Base-by-base conservation (phyloP, 2,113 vertebrate genomes). In the Anser cygnoides region DNA sequence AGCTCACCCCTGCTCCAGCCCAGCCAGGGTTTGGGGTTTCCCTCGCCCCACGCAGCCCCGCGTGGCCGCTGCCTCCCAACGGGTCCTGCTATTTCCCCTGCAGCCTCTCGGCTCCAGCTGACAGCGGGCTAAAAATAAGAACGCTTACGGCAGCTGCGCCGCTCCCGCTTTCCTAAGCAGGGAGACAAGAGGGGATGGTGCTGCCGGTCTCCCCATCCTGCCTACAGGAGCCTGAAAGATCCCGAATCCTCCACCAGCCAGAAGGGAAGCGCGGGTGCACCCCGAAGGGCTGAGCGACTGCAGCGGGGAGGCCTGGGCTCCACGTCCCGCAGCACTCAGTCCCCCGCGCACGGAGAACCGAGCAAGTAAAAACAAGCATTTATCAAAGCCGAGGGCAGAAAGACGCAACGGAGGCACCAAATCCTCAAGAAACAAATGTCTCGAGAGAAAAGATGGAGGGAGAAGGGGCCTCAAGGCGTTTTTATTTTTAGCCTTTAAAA, bases 401-500 rank as follows among this genome's bases (percentile, higher is more conserved):
- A 86, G 46, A 52, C 28, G 6, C 65, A 29, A 37, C 15, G 20
- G 79, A 66, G 43, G 50, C 85, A 87, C 21, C 82, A 77, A 91
- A 91, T 50, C 81, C 67, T 65, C 54, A 3, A 76, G 82, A 75
- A 94, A 75, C 35, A 57, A 85, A 76, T 0, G 37, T 85, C 96
- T 89, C 78, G 0, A 26, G 93, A 66, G 95, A 68, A 54, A 94
- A 92, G 66, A 93, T 28, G 21, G 81, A 92, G 89, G 87, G 67
- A 62, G 89, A 91, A 88, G 67, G 87, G 95, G 96, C 96, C 95
- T 90, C 96, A 68, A 55, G 67, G 15, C 0, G 1, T 15, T 90
- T 52, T 92, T 97, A 97, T 97, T 97, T 97, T 96, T 97, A 96
- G 94, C 78, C 86, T 80, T 92, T 95, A 83, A 93, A 95, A 87